Conservation (phyloP, 2,797 vertebrate species). For the Tragopan temminckii region DNA sequence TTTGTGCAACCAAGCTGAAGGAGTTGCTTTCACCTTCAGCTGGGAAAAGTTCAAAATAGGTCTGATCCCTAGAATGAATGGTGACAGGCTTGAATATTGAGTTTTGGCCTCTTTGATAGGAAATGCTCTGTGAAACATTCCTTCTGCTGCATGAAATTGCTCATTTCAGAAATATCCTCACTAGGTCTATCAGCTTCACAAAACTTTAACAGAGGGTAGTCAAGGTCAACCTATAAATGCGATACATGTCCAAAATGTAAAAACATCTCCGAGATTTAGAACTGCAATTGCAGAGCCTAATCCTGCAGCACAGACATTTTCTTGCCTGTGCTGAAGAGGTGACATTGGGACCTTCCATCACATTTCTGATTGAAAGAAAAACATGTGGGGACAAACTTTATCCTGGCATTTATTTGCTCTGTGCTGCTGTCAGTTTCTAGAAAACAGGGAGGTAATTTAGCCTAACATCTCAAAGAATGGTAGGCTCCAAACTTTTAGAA, state of each 20-base stretch:
- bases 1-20: not conserved
- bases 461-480: not conserved
- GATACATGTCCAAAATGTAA: not conserved
- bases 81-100: not conserved
- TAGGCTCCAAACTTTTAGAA: not conserved
- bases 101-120: not conserved
- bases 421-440: not conserved
- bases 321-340: not conserved
- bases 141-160: conserved; percentile 5
- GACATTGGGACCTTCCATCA: not conserved
- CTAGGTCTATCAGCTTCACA: not conserved
- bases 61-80: not conserved
- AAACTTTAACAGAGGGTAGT: not conserved
- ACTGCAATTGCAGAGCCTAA: not conserved
- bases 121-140: not conserved
- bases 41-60: not conserved
- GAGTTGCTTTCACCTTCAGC: conserved; percentile 1
- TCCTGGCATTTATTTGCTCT: not conserved
- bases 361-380: not conserved
- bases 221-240: not conserved
- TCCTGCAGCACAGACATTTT: not conserved
- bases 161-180: conserved; percentile 23
- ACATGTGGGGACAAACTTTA: not conserved
- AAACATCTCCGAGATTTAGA: not conserved
- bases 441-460: not conserved